Conservation (phyloP, 2,113 vertebrate species). For the Malurus alboscapulatus region DNA sequence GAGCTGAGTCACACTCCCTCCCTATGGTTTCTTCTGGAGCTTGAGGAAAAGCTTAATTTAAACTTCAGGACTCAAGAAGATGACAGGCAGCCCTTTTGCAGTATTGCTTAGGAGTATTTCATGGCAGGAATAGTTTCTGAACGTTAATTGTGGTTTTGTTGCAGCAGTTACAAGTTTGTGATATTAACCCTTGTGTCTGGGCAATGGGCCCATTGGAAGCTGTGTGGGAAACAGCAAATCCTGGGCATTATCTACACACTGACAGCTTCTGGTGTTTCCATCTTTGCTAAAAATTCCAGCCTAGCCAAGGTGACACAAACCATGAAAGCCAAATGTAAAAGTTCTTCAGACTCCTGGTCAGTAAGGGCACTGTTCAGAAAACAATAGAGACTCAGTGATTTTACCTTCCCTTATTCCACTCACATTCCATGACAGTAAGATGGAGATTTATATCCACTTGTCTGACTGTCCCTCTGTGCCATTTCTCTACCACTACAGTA, state of each 20-base stretch:
- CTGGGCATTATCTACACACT: not conserved
- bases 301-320: not conserved
- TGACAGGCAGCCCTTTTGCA: not conserved
- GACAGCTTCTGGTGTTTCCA: not conserved
- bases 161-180: not conserved
- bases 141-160: not conserved
- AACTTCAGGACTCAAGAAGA: not conserved
- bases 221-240: not conserved
- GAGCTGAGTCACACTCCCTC: not conserved
- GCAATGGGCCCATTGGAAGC: rapidly evolving
- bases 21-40: not conserved
- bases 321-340: not conserved
- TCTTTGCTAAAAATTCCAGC: not conserved
- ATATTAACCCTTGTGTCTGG: not conserved
- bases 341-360: not conserved
- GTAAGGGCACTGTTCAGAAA: not conserved
- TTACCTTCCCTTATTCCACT: not conserved
- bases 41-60: not conserved
- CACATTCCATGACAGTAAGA: not conserved
- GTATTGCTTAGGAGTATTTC: not conserved
- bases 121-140: not conserved
- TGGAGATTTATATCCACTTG: not conserved
- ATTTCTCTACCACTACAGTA: not conserved
- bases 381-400: not conserved
- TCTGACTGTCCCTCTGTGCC: not conserved